Percentiles rank a stretch among this genome's conserved stretches.
Conservation (phyloP, 1,140 invertebrate genomes). For the Diachasma alloeum region DNA sequence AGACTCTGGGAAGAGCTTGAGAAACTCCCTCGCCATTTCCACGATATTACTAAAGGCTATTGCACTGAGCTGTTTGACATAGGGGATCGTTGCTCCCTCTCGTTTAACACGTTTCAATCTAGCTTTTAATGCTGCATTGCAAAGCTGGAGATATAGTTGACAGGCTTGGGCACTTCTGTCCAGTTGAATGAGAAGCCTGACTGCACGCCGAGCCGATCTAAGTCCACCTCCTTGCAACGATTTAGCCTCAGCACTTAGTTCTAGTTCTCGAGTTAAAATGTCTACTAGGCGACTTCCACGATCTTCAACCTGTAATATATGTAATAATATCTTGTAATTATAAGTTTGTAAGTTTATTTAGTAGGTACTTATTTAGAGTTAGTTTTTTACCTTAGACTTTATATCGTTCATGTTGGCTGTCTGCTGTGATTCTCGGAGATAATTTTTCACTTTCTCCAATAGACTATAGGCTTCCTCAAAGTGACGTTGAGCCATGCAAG, state of each 20-base stretch:
- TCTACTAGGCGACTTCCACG: conserved; percentile 82
- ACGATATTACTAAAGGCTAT: conserved; percentile 89
- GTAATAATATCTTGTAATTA: no score
- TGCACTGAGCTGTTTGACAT: conserved; percentile 84
- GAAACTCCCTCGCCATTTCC: conserved; percentile 88
- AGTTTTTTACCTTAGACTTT: conserved; percentile 51
- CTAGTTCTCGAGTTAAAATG: conserved; percentile 87
- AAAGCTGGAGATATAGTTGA: conserved; percentile 86
- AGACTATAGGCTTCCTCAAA: conserved; percentile 94
- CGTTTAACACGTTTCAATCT: conserved; percentile 86
- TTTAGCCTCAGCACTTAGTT: conserved; percentile 82
- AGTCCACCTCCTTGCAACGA: conserved; percentile 90
- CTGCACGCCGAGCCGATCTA: conserved; percentile 83
- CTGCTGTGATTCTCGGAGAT: conserved; percentile 57
- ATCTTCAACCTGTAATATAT: conserved; percentile 51
- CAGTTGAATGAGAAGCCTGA: conserved; percentile 86
- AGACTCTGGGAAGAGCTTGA: conserved; percentile 79
- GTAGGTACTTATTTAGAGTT: no score
- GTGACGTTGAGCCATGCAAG: conserved; percentile 95
- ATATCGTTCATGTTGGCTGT: conserved; percentile 60
- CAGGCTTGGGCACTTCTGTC: conserved; percentile 83
- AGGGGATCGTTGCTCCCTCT: conserved; percentile 86
- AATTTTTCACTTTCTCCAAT: conserved; percentile 78
- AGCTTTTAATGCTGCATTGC: conserved; percentile 83
- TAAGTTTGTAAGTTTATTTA: not conserved